A percentile compares a stretch with the other conserved stretches of the same genome.
Conservation (phyloP, 2,797 vertebrate genomes). For the Alfaro cultratus region DNA sequence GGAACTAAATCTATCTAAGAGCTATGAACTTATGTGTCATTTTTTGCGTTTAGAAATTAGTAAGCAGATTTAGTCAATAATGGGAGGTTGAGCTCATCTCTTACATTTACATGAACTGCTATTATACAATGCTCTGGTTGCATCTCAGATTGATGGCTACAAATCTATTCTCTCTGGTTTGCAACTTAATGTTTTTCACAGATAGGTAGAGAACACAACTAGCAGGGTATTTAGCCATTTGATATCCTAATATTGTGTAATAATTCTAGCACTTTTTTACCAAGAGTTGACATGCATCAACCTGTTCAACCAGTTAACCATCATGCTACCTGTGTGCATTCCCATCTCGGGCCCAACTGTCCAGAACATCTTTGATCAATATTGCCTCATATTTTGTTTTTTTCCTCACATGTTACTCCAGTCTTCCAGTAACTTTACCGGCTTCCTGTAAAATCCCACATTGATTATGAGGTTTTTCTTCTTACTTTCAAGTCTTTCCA, state of each 20-base stretch:
- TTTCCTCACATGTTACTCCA: background rate
- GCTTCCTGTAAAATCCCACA: background rate
- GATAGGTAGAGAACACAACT: background rate
- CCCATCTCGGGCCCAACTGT: background rate
- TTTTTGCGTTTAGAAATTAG: background rate
- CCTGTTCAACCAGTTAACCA: background rate
- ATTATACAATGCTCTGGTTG: background rate
- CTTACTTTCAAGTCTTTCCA: background rate
- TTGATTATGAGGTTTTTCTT: background rate
- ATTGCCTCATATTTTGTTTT: background rate
- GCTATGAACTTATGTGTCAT: background rate
- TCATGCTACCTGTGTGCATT: background rate
- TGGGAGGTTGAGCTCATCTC: background rate
- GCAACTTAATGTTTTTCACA: background rate
- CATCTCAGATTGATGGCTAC: too few relatives aligned
- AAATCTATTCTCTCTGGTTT: background rate
- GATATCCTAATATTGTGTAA: background rate
- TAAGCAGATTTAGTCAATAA: background rate
- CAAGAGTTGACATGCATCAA: background rate
- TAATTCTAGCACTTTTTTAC: background rate
- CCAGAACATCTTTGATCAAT: background rate
- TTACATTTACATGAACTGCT: background rate
- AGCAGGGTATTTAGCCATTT: background rate
- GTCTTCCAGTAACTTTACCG: background rate
- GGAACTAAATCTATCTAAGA: background rate